Conservation (phyloP, 2,888 invertebrate species). For the Cyclophora albipunctata region DNA sequence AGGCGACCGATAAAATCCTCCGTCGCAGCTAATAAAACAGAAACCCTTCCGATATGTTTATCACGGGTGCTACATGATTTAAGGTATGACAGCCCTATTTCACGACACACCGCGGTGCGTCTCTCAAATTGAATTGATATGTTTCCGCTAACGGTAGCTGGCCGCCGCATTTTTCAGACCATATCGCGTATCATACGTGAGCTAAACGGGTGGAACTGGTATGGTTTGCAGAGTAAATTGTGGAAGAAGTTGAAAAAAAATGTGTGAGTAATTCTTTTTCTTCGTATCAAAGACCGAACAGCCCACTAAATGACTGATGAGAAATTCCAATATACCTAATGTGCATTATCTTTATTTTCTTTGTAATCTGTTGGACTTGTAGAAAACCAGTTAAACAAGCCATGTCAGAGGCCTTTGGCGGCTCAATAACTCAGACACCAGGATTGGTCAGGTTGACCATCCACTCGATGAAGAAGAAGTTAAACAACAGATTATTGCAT, state of each 20-base stretch:
- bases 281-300: no score
- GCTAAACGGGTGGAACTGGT: constrained; percentile 57
- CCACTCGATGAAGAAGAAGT: no score
- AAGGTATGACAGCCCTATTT: constrained; percentile 57
- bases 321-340: no score
- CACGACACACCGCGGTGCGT: constrained; percentile 47
- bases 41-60: constrained; percentile 66
- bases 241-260: neutral
- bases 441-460: no score
- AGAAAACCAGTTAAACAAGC: no score
- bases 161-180: constrained; percentile 63
- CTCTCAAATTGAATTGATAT: constrained; percentile 73
- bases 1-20: constrained; percentile 32
- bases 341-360: no score
- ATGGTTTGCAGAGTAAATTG: constrained; percentile 31
- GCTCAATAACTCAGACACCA: no score
- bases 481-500: no score
- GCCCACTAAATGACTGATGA: no score
- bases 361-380: neutral
- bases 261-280: no score
- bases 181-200: constrained; percentile 64
- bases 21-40: constrained; percentile 64
- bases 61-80: constrained; percentile 59
- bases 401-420: no score
- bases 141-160: constrained; percentile 58